A percentile compares a stretch with the other conserved stretches of the same genome.
Conservation (phyloP, 2,888 invertebrate species). For the Drosophila rubida region DNA sequence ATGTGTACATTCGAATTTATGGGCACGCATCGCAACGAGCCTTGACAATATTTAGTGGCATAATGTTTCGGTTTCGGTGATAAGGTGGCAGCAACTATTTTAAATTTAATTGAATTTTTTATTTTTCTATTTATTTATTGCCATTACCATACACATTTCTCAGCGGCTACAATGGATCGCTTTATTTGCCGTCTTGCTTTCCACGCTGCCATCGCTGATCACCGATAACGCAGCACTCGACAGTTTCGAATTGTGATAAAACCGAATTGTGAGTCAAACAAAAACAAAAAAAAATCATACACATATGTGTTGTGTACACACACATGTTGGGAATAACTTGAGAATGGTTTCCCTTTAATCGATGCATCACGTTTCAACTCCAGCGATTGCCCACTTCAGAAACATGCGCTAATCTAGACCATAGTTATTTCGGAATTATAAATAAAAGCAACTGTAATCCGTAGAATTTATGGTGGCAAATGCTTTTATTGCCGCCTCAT, state of each 20-base stretch:
- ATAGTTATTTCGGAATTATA: not conserved
- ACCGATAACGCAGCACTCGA: conserved; percentile 29
- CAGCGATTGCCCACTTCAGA: conserved; percentile 12
- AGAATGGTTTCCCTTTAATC: conserved; percentile 10
- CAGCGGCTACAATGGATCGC: conserved; percentile 15
- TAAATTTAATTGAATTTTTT: conserved; percentile 48
- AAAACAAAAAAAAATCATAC: not conserved
- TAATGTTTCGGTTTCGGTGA: conserved; percentile 36
- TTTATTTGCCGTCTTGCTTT: conserved; percentile 35
- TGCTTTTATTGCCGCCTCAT: not conserved
- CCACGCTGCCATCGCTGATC: conserved; percentile 9
- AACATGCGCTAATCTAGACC: conserved; percentile 9
- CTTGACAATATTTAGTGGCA: conserved; percentile 8
- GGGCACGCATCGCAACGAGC: conserved; percentile 6
- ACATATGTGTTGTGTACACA: no score
- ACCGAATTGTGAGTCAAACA: no score
- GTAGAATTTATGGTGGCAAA: not conserved
- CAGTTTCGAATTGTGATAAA: conserved; percentile 25
- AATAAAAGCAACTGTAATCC: not conserved
- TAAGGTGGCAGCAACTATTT: conserved; percentile 53
- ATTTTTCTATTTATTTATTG: conserved; percentile 51
- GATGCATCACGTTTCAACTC: conserved; percentile 7
- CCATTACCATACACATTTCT: conserved; percentile 56
- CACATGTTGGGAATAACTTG: not conserved
- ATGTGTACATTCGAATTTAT: not conserved